phyloP scores from a whole-genome alignment of 2,797 vertebrate species.

The Gadopsis bispinosus region DNA sequence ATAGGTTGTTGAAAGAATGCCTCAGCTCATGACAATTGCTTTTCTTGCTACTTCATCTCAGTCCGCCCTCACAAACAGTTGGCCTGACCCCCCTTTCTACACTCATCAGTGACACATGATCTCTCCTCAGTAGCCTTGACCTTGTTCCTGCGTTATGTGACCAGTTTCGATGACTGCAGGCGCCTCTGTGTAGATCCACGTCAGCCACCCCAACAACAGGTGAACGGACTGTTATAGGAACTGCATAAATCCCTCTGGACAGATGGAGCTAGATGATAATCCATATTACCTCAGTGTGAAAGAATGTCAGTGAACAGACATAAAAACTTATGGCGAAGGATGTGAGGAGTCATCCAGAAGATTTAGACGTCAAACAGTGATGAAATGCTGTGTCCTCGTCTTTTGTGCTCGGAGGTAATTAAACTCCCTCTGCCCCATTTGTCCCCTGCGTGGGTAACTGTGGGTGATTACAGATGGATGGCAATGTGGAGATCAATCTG shows the following conservation, averaged over 20 bases:
- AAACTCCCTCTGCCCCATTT: conserved; percentile 42
- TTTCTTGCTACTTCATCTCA: conserved; percentile 16
- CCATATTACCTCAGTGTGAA: conserved; percentile 39
- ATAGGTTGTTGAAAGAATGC: conserved; percentile 6
- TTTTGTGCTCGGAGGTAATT: conserved; percentile 58
- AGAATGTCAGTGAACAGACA: conserved; percentile 21
- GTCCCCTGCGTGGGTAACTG: conserved; percentile 49
- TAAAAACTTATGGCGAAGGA: conserved; percentile 33
- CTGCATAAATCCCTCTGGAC: conserved; percentile 37
- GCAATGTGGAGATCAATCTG: conserved; percentile 61
- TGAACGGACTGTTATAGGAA: conserved; percentile 57
- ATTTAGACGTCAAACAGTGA: conserved; percentile 57
- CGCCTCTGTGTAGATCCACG: background rate
- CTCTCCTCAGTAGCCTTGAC: conserved; percentile 20
- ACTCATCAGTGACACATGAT: conserved; percentile 20
- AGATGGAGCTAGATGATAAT: conserved; percentile 46
- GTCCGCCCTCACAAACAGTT: conserved; percentile 10
- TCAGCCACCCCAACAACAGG: conserved; percentile 56
- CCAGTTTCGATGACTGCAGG: conserved; percentile 25
- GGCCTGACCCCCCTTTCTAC: conserved; percentile 14
- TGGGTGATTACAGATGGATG: conserved; percentile 52
- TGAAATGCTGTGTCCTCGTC: conserved; percentile 61
- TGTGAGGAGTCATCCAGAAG: conserved; percentile 39
- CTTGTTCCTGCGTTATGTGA: conserved; percentile 29
- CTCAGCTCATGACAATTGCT: background rate